Evolutionary conservation across 2,113 vertebrate genomes (phyloP).

Genomic region (Pterophyllum scalare): DNA sequence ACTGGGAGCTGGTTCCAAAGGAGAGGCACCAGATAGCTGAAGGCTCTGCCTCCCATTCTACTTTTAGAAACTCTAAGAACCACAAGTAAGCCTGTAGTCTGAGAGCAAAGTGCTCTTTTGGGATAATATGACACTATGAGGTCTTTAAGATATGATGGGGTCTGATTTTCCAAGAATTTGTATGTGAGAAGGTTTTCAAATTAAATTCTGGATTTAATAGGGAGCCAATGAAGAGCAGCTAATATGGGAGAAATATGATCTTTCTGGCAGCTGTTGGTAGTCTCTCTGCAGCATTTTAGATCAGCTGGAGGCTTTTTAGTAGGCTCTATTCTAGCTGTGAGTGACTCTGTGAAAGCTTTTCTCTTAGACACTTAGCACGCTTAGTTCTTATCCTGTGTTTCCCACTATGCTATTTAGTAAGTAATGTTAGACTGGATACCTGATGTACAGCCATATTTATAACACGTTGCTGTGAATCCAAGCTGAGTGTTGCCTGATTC

Average conservation of each 20-base stretch:
- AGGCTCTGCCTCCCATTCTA: background rate
- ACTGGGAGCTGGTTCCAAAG: background rate
- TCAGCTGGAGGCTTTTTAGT: background rate
- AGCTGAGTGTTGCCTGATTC: background rate
- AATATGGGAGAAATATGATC: background rate
- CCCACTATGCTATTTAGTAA: background rate
- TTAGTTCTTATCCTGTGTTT: background rate
- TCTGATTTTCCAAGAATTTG: background rate
- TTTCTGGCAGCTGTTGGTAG: background rate
- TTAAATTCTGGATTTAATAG: background rate
- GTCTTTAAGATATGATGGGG: background rate
- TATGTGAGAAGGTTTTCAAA: background rate
- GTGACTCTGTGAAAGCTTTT: background rate
- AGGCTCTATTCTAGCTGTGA: background rate
- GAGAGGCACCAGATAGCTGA: background rate
- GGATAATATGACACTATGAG: background rate
- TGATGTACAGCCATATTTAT: background rate
- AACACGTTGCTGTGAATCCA: background rate
- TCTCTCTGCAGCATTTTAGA: background rate
- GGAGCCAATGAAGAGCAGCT: background rate
- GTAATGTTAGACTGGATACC: background rate
- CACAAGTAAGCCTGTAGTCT: background rate
- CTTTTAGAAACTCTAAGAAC: background rate
- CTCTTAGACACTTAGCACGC: background rate
- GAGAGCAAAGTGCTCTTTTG: background rate